Evolutionary conservation across 2,797 vertebrate genomes (phyloP).

Genomic region (Ptychobarbus kaznakovi): DNA sequence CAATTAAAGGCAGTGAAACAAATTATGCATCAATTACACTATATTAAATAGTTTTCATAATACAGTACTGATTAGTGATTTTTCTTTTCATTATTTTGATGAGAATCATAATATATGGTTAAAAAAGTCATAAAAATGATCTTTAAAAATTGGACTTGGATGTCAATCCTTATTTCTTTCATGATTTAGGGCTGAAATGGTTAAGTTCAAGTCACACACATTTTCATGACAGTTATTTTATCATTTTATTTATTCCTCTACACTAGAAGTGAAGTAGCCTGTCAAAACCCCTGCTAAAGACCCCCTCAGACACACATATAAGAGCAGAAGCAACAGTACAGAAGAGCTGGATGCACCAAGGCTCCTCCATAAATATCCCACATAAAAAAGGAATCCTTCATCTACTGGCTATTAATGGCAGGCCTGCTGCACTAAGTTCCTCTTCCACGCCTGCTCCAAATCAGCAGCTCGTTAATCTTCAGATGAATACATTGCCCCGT

Average conservation of each 20-base stretch:
- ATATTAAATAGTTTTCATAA: background rate
- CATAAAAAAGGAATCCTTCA: constrained; percentile 58
- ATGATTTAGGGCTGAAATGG: background rate
- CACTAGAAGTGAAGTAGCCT: background rate
- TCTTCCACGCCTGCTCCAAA: constrained; percentile 55
- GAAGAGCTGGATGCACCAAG: constrained; percentile 41
- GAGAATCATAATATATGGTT: background rate
- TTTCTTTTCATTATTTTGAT: background rate
- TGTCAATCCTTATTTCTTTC: background rate
- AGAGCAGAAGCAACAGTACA: constrained; percentile 36
- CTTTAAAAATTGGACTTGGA: background rate
- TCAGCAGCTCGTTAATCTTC: constrained; percentile 64
- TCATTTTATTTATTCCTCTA: background rate
- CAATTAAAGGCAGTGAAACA: background rate
- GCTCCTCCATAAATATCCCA: constrained; percentile 62
- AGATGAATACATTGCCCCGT: constrained; percentile 55
- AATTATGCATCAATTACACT: background rate
- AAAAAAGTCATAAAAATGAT: background rate
- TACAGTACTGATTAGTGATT: background rate
- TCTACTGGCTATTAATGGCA: constrained; percentile 61
- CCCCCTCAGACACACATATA: constrained; percentile 13
- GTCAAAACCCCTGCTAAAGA: background rate
- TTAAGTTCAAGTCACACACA: background rate
- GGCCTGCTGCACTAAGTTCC: constrained; percentile 48
- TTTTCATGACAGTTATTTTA: background rate